Evolutionary conservation across 2,888 invertebrate genomes (phyloP).

Genomic region (Cyclophora albipunctata): DNA sequence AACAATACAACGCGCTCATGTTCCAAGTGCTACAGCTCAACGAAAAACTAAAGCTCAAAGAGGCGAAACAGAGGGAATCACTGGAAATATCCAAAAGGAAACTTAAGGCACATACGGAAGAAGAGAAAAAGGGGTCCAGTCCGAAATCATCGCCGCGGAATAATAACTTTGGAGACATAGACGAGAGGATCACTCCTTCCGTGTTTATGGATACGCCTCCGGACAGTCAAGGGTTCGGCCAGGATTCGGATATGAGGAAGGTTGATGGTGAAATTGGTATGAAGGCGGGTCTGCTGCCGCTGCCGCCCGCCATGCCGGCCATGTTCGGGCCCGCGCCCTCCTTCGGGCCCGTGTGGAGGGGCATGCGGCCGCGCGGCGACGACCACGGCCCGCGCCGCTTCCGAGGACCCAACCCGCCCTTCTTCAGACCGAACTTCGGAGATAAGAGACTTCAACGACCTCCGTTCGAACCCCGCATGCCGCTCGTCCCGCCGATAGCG

Average conservation of each 20-base stretch:
- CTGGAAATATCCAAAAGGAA: constrained; percentile 71
- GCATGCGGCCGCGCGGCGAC: constrained; percentile 48
- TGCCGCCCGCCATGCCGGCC: constrained; percentile 45
- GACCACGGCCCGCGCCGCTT: constrained; percentile 51
- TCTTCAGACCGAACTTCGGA: constrained; percentile 45
- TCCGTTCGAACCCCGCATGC: constrained; percentile 44
- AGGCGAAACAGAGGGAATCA: constrained; percentile 83
- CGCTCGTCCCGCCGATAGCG: constrained; percentile 36
- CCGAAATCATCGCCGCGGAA: constrained; percentile 58
- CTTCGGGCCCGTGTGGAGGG: constrained; percentile 49
- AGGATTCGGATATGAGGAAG: constrained; percentile 63
- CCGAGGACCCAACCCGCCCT: constrained; percentile 45
- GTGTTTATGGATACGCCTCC: constrained; percentile 45
- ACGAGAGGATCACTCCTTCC: constrained; percentile 61
- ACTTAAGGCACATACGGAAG: constrained; percentile 51
- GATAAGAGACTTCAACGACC: constrained; percentile 41
- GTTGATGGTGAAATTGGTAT: constrained; percentile 24
- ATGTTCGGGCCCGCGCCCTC: constrained; percentile 25
- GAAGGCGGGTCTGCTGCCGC: constrained; percentile 30
- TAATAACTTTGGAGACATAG: constrained; percentile 68
- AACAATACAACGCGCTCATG: constrained; percentile 84
- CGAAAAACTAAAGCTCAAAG: constrained; percentile 84
- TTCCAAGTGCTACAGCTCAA: constrained; percentile 86
- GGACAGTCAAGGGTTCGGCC: constrained; percentile 39
- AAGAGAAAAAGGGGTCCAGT: constrained; percentile 61